These are phyloP conservation scores for Dasyornis broadbenti DNA, from an alignment of 2,113 vertebrate genomes.

Conservation along the genomic window DNA sequence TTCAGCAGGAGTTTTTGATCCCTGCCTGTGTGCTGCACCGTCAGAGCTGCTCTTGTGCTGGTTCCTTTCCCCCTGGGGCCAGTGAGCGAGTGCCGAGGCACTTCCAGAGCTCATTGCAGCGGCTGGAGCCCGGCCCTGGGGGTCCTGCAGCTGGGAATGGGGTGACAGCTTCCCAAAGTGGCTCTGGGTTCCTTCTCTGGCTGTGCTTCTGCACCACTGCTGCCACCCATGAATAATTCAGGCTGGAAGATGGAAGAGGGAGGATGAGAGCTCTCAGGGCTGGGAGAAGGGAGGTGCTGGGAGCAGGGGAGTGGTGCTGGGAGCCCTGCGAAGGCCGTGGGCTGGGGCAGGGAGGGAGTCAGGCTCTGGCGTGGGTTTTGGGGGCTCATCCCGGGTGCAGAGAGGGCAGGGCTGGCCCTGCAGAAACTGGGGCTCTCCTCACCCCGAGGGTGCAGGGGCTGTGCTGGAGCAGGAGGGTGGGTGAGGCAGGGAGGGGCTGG, in stretches of 20 bases:
- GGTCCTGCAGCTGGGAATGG: fast-evolving
- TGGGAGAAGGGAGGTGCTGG: background rate
- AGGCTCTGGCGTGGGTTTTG: background rate
- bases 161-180: background rate
- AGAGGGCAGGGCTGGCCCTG: background rate
- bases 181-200: background rate
- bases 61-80: background rate
- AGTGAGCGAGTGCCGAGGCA: background rate
- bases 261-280: background rate
- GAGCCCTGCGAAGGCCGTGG: fast-evolving
- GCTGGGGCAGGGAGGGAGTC: fast-evolving
- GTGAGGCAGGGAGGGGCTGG: background rate
- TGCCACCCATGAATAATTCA: constrained; percentile 16
- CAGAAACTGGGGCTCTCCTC: background rate
- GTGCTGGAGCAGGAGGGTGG: too few relatives aligned
- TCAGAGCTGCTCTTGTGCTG: background rate
- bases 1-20: constrained; percentile 31
- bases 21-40: background rate
- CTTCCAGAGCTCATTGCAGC: background rate
- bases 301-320: background rate
- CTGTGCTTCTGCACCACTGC: background rate
- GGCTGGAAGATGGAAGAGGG: background rate
- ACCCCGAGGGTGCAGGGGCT: background rate
- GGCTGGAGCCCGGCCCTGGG: background rate
- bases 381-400: background rate